Base-by-base conservation (phyloP, 2,113 vertebrate genomes). In the Platichthys flesus region DNA sequence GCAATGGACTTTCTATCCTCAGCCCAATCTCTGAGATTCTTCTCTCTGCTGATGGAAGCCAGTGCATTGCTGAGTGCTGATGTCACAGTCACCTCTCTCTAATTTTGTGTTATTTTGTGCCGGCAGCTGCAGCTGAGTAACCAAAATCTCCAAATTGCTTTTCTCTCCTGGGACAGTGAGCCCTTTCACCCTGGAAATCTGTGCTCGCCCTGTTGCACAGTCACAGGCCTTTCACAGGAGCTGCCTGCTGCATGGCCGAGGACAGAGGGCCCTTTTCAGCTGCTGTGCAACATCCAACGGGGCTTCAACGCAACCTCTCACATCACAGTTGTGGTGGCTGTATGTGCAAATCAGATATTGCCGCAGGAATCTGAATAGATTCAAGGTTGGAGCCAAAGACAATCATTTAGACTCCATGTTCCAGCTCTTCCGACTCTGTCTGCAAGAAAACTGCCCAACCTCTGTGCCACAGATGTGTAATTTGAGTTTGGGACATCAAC, bases 61-160 rank as follows among this genome's bases (percentile, higher is more conserved):
- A 95, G 92, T 86, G 93, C 94, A 96, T 97, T 95, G 89, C 94
- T 96, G 86, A 82, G 89, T 90, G 93, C 91, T 97, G 95, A 97
- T 95, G 96, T 97, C 96, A 97, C 92, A 72, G 73, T 79, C 90
- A 93, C 91, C 90, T 96, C 95, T 94, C 95, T 95, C 95, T 94
- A 58, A 77, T 76, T 80, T 62, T 67, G 63, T 82, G 67, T 79
- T 82, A 56, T 82, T 90, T 92, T 93, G 74, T 51, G 70, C 91
- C 90, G 92, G 93, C 94, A 95, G 96, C 95, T 96, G 95, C 87
- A 94, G 94, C 93, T 96, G 94, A 95, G 95, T 96, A 94, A 96
- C 85, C 42, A 82, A 76, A 94, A 91, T 88, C 89, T 92, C 92
- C 91, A 72, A 93, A 92, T 94, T 90, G 78, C 93, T 87, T 65